Base-by-base conservation (phyloP, 2,113 vertebrate species). In the Gobius niger region DNA sequence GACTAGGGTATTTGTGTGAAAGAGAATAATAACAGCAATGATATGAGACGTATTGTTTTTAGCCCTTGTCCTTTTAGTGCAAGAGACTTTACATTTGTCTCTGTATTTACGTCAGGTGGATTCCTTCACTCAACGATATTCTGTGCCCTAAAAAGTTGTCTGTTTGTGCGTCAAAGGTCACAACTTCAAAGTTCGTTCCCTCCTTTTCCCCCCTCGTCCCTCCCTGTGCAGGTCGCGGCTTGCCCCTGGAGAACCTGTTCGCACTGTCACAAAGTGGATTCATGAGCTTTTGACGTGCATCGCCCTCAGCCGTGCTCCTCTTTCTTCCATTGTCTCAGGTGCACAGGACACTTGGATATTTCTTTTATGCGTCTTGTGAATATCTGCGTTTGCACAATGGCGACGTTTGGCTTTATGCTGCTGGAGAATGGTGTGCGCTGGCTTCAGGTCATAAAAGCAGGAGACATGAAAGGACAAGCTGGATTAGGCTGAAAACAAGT, bases 191-290 rank as follows among this genome's bases (percentile, higher is more conserved):
- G 71, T 71, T 75, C 15, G 46, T 62, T 59, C 52, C 72, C 71
- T 83, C 59, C 44, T 50, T 61, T 50, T 59, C 76, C 65, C 76
- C 65, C 51, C 61, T 44, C 65, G 47, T 11, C 67, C 49, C 71
- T 44, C 72, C 57, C 78, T 76, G 60, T 69, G 77, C 89, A 88
- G 85, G 87, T 86, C 77, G 75, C 44, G 73, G 75, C 89, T 16
- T 87, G 89, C 76, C 86, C 81, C 70, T 71, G 78, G 54, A 88
- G 75, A 90, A 85, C 85, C 75, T 78, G 85, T 83, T 86, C 76
- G 72, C 67, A 67, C 82, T 85, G 80, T 83, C 85, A 87, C 80
- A 84, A 65, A 70, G 67, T 12, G 60, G 82, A 74, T 82, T 84
- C 82, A 77, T 77, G 78, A 67, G 70, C 47, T 70, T 78, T 81